Evolutionary conservation across 2,888 invertebrate species (phyloP).

Genomic region (Hoplodrina blanda): DNA sequence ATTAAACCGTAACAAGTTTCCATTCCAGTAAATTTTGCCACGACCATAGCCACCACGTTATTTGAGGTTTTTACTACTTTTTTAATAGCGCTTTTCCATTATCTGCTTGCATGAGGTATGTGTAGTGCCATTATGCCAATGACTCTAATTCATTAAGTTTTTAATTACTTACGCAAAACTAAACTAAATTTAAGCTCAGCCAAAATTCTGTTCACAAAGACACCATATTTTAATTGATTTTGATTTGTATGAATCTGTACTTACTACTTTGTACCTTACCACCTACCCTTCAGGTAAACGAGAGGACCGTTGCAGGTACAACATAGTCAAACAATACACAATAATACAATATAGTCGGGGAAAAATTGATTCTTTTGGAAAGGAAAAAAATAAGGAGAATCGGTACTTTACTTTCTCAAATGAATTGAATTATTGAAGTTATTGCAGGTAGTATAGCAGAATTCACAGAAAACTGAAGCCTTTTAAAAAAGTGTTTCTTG

Average conservation of each 20-base stretch:
- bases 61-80: neutral
- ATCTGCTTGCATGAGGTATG: conserved; percentile 6
- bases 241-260: neutral
- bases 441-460: neutral
- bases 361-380: neutral
- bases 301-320: neutral
- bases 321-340: too few relatives aligned
- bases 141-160: conserved; percentile 17
- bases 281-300: neutral
- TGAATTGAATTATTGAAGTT: neutral
- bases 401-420: neutral
- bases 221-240: neutral
- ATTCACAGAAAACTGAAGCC: neutral
- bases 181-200: neutral
- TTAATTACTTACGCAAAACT: conserved; percentile 14
- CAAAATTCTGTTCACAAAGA: too few relatives aligned
- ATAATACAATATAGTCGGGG: too few relatives aligned
- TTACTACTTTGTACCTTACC: neutral
- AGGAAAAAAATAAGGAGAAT: neutral
- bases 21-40: neutral
- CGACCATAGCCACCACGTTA: neutral
- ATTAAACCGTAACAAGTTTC: neutral
- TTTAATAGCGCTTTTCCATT: conserved; percentile 16
- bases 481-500: neutral
- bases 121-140: conserved; percentile 1